Conservation (phyloP, 2,888 invertebrate genomes). For the Agrotis clavis region DNA sequence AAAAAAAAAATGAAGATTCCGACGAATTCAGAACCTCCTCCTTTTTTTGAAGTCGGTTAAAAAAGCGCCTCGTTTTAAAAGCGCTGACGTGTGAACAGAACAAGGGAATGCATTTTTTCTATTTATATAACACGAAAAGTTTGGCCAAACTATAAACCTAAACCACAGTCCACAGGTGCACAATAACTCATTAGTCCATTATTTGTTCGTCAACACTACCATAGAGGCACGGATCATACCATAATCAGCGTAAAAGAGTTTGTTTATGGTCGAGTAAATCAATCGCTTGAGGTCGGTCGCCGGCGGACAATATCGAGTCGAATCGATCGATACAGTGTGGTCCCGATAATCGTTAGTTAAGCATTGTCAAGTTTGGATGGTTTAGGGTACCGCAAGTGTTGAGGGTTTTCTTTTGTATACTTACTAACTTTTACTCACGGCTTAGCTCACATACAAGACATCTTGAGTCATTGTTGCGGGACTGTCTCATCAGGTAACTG, state of each 20-base stretch:
- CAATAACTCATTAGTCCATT: conserved; percentile 57
- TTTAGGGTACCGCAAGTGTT: conserved; percentile 49
- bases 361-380: conserved; percentile 55
- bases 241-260: conserved; percentile 57
- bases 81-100: too few species aligned
- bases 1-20: too few species aligned
- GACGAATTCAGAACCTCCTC: too few species aligned
- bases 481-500: too few species aligned
- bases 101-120: too few species aligned
- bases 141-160: neutral
- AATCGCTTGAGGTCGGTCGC: conserved; percentile 68
- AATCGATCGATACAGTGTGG: conserved; percentile 69
- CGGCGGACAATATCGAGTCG: conserved; percentile 56
- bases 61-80: too few species aligned
- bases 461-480: too few species aligned
- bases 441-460: too few species aligned
- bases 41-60: too few species aligned
- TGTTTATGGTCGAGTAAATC: conserved; percentile 71
- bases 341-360: conserved; percentile 70
- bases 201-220: conserved; percentile 52
- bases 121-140: neutral
- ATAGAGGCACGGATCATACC: conserved; percentile 35
- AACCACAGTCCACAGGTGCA: conserved; percentile 15
- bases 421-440: too few species aligned
- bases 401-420: neutral